These are phyloP conservation scores for Abrostola triplasia DNA, from an alignment of 2,888 invertebrate genomes.

Conservation along the genomic window DNA sequence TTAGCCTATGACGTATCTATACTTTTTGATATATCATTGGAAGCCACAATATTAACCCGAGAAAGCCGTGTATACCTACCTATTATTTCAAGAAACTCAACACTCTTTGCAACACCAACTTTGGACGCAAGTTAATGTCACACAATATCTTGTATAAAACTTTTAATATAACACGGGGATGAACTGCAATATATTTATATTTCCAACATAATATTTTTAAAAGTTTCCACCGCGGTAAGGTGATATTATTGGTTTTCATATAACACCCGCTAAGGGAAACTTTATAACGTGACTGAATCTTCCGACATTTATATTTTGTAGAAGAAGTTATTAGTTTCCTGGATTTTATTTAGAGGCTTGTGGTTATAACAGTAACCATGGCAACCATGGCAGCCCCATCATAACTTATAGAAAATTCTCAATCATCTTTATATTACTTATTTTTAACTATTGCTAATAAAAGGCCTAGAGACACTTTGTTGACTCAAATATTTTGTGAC, in stretches of 20 bases:
- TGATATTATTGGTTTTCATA: conserved; percentile 45
- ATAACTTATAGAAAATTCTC: no score
- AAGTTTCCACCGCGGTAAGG: conserved; percentile 21
- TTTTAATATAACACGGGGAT: conserved; percentile 11
- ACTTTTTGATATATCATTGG: no score
- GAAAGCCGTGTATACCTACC: no score
- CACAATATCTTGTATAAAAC: conserved; percentile 2
- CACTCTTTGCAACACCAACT: background rate
- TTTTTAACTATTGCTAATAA: no score
- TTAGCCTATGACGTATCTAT: no score
- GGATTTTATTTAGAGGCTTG: no score
- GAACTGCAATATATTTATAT: conserved; percentile 22
- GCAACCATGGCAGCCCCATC: no score
- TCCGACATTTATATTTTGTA: conserved; percentile 7
- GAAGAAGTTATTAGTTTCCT: conserved; percentile 16
- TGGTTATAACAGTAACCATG: no score
- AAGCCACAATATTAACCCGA: no score
- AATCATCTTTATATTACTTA: background rate
- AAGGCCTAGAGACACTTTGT: no score
- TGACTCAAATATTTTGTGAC: no score
- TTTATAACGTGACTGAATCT: conserved; percentile 27
- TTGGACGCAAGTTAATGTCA: background rate
- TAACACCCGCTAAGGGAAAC: conserved; percentile 16
- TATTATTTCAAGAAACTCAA: background rate
- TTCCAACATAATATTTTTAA: conserved; percentile 19